Base-by-base conservation (phyloP, 1,140 invertebrate genomes). In the Diploscapter pachys region DNA sequence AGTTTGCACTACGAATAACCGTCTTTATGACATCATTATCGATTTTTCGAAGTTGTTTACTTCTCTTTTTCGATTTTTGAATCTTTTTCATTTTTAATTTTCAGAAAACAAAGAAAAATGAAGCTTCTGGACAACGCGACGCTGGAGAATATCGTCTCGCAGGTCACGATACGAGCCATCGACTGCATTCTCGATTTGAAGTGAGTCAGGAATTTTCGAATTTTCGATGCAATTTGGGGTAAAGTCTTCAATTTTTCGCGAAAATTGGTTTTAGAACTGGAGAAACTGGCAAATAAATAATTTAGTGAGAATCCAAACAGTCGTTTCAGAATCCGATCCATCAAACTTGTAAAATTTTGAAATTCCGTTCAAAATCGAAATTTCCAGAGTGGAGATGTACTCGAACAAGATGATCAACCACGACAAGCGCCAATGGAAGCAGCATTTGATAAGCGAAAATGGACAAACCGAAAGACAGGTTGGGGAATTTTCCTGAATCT, bases 401-500 rank as follows among this genome's bases (percentile, higher is more conserved):
- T 85, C 83, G 3, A 85, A 82, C 57, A 85, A 85, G 76, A 85
- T 85, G 83, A 78, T 85, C 6, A 72, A 76, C 5, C 83, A 73
- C 11, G 83, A 85, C 69, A 85, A 85, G 72, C 80, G 80, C 49
- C 79, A 85, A 63, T 85, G 84, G 84, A 85, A 80, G 31, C 31
- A 31, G 31, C 31, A 31, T 31, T 31, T 31, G 49, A 63, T 71
- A 71, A 52, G 55, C 50, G 75, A 56, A 52, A 63, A 59, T n/a
- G 48, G 75, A 70, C 53, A 63, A 31, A 31, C 31, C 6, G 62
- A 66, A 57, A 64, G 61, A 68, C 66, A 68, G 66, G 66, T 68
- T 52, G n/a, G 5, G 31, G 13, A 8, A 9, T 50, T 65, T 62
- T n/a, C n/a, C 13, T 56, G 31, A 48, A 5, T 13, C 51, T 49